Percentiles rank a stretch among this genome's conserved stretches.
Evolutionary conservation across 2,113 vertebrate genomes (phyloP).

Genomic region (Narcine bancroftii): DNA sequence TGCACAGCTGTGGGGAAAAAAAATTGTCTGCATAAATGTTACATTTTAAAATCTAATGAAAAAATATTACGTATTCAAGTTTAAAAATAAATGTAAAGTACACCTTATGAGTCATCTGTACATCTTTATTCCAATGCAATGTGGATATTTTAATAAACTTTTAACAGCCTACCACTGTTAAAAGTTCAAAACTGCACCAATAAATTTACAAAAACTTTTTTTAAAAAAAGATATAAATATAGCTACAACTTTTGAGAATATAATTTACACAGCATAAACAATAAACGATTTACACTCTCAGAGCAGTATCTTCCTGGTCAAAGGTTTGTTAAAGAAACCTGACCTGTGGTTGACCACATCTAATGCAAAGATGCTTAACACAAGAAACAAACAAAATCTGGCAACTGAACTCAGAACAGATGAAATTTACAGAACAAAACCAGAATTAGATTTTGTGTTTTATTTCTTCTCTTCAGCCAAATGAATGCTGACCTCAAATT

Average conservation of each 20-base stretch:
- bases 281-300: not conserved
- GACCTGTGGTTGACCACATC: too few species aligned
- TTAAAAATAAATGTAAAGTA: too few species aligned
- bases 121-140: not conserved
- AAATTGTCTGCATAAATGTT: too few species aligned
- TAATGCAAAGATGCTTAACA: too few species aligned
- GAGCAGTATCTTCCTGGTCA: not conserved
- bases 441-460: too few species aligned
- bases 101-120: not conserved
- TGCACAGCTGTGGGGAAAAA: too few species aligned
- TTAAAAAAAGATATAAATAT: slow-evolving; percentile 31
- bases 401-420: too few species aligned
- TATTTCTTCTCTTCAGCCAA: too few species aligned
- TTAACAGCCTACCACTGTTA: not conserved
- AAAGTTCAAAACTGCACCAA: not conserved
- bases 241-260: slow-evolving; percentile 14
- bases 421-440: too few species aligned
- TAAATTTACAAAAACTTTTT: not conserved
- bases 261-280: slow-evolving; percentile 31
- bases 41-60: not conserved
- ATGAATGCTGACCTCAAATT: too few species aligned
- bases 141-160: not conserved
- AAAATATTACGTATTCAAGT: not conserved
- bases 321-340: not conserved
- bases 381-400: too few species aligned